Evolutionary conservation across 2,797 vertebrate genomes (phyloP), one percentile per base, ranked within the genome.

Genomic region (Ibycter americanus): DNA sequence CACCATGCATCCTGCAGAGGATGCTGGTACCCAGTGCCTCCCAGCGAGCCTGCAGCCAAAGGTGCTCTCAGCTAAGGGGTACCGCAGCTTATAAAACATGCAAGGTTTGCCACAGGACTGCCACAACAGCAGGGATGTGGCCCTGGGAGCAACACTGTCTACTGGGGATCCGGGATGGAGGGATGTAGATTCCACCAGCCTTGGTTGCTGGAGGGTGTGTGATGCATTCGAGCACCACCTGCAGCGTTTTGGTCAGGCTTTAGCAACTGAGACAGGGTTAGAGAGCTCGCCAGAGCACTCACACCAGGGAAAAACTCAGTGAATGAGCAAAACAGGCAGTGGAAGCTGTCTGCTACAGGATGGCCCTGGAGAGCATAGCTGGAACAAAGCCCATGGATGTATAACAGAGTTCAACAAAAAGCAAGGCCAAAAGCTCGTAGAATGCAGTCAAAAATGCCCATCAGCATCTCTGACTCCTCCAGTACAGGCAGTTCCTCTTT

Each of bases 1-100:
- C 58, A 25, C 4, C 6, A 6, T 0, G 5, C 0, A 0, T 34
- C 46, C n/a, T 34, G 29, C 23, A 27, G 42, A 42, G 49, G 81
- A 22, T 77, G 66, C 10, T 56, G 61, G 83, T 29, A 22, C 32
- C 68, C 73, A 15, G 27, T 44, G 25, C 32, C 49, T 16, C 65
- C 63, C 4, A 1, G 80, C 8, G 12, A 46, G 32, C 56, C 78
- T 12, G 47, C 36, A 38, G 26, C 26, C 71, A 32, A 34, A 49
- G 38, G 12, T 15, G 38, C 34, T 56, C 46, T 4, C 27, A 29
- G n/a, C 32, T 7, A 3, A 21, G 52, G 31, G 46, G 19, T 26
- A 10, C n/a, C 31, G 40, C 36, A 23, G 36, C 26, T 63, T n/a
- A 11, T 11, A 26, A 34, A 49, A 27, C 55, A 5, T 0, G 12